Percentiles rank a stretch among this genome's conserved stretches.
phyloP scores from a whole-genome alignment of 2,888 invertebrate genomes.

The Heteromyza rotundicornis region DNA sequence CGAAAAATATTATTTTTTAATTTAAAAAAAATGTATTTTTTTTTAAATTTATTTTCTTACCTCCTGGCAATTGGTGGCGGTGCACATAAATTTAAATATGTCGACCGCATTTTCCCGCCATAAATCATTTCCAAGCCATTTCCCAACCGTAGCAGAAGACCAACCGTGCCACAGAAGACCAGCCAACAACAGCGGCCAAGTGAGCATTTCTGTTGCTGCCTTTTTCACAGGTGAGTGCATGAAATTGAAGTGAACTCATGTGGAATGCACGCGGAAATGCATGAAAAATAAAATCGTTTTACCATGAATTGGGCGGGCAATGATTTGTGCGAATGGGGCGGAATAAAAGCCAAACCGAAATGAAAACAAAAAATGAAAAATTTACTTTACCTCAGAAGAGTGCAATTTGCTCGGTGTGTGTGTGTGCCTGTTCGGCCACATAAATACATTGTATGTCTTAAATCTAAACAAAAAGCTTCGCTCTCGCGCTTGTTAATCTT shows the following conservation, averaged over 20 bases:
- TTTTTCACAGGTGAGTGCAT: slow-evolving; percentile 3
- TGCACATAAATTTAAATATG: slow-evolving; percentile 45
- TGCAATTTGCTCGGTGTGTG: too few species aligned
- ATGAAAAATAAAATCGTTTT: slow-evolving; percentile 2
- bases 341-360: too few species aligned
- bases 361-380: too few species aligned
- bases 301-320: neutral
- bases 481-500: neutral
- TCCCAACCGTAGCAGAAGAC: slow-evolving; percentile 34
- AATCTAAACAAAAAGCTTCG: neutral
- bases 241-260: neutral
- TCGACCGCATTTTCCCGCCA: slow-evolving; percentile 49
- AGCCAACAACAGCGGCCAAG: neutral
- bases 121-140: slow-evolving; percentile 53
- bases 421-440: too few species aligned
- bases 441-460: too few species aligned
- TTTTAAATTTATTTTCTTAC: neutral
- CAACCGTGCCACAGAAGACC: neutral
- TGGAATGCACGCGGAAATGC: slow-evolving; percentile 7
- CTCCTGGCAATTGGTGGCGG: neutral
- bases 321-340: neutral
- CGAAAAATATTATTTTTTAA: too few species aligned
- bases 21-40: neutral
- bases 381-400: too few species aligned
- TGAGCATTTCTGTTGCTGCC: too few species aligned